Evolutionary conservation across 2,113 vertebrate species (phyloP).

Genomic region (Electrona antarctica): DNA sequence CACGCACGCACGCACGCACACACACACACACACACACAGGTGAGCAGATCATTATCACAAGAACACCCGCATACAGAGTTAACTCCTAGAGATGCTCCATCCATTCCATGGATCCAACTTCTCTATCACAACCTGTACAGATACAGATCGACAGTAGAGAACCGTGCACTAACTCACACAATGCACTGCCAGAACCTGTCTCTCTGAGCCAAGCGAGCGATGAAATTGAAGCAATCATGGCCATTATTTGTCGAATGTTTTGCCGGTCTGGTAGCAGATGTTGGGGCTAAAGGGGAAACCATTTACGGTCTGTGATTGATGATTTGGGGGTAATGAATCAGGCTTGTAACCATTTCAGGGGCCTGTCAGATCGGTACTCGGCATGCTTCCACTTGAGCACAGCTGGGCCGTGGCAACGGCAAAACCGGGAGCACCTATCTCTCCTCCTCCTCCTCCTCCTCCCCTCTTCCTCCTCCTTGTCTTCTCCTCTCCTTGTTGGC

Average conservation of each 20-base stretch:
- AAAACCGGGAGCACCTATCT: constrained; percentile 68
- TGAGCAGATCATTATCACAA: too few species aligned
- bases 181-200: constrained; percentile 27
- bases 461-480: constrained; percentile 51
- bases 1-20: too few species aligned
- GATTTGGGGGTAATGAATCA: constrained; percentile 79
- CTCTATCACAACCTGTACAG: too few species aligned
- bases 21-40: too few species aligned
- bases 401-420: constrained; percentile 64
- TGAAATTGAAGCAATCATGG: constrained; percentile 74
- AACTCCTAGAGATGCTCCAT: too few species aligned
- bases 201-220: constrained; percentile 41
- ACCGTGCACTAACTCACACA: constrained; percentile 18
- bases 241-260: constrained; percentile 74
- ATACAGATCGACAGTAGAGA: too few species aligned
- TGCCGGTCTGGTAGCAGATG: constrained; percentile 84
- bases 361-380: constrained; percentile 66
- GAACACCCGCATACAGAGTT: too few species aligned
- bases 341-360: constrained; percentile 78
- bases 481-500: constrained; percentile 34
- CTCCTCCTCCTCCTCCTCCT: constrained; percentile 47
- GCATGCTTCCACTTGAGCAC: constrained; percentile 68
- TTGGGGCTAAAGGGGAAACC: constrained; percentile 85
- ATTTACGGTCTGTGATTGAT: constrained; percentile 84
- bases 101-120: too few species aligned